Conservation (phyloP, 2,888 invertebrate genomes). For the Agrochola lota region DNA sequence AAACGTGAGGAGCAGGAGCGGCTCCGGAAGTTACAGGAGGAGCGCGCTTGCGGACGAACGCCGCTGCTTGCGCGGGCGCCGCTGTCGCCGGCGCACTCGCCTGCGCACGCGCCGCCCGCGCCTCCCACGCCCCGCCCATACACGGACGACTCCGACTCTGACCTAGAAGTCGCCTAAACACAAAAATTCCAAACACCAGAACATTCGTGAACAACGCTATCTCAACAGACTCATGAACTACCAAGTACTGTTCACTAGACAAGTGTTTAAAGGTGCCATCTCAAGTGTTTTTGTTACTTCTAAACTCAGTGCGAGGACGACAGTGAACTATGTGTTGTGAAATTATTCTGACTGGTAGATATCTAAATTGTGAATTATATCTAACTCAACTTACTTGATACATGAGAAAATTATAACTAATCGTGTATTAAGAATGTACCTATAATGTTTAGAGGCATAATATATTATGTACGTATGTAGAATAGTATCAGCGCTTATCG, state of each 20-base stretch:
- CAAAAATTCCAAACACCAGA: slow-evolving; percentile 11
- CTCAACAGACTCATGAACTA: slow-evolving; percentile 34
- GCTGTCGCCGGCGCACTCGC: slow-evolving; percentile 72
- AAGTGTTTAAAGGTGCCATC: slow-evolving; percentile 37
- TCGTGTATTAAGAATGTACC: slow-evolving; percentile 59
- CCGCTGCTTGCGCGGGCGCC: slow-evolving; percentile 78
- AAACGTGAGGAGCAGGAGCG: slow-evolving; percentile 97
- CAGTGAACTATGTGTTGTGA: slow-evolving; percentile 47
- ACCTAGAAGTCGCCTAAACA: slow-evolving; percentile 94
- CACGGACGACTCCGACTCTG: slow-evolving; percentile 94
- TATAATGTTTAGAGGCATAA: slow-evolving; percentile 63
- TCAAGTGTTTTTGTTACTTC: slow-evolving; percentile 45
- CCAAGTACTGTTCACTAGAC: slow-evolving; percentile 34
- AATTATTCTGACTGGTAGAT: slow-evolving; percentile 51
- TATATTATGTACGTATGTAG: slow-evolving; percentile 56
- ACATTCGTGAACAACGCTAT: slow-evolving; percentile 25
- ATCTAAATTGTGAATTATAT: slow-evolving; percentile 60
- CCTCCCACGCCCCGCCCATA: slow-evolving; percentile 84
- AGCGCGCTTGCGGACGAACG: slow-evolving; percentile 90
- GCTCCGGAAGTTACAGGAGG: slow-evolving; percentile 95
- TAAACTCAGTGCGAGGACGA: slow-evolving; percentile 42
- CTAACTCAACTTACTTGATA: slow-evolving; percentile 57
- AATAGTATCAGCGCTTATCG: slow-evolving; percentile 39
- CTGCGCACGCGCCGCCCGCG: slow-evolving; percentile 73
- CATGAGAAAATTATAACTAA: slow-evolving; percentile 54